These are phyloP conservation scores for Sebastes matsubarae DNA, from an alignment of 2,797 vertebrate genomes.

Conservation along the genomic window DNA sequence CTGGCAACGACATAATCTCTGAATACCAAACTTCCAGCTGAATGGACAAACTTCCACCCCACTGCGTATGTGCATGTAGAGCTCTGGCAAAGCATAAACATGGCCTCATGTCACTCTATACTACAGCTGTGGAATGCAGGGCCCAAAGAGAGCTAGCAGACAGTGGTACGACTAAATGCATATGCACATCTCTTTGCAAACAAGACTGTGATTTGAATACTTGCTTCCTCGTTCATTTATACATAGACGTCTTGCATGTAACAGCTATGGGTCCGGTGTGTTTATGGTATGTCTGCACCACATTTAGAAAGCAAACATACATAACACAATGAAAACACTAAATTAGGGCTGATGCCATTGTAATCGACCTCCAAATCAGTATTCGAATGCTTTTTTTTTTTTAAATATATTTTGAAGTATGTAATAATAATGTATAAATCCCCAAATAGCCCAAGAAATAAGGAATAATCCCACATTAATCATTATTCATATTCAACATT, in stretches of 20 bases:
- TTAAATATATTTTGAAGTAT: too few species aligned
- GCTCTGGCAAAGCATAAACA: slow-evolving; percentile 12
- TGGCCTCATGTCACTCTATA: slow-evolving; percentile 12
- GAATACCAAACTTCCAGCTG: slow-evolving; percentile 55
- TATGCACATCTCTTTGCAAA: not conserved
- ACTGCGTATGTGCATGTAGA: slow-evolving; percentile 10
- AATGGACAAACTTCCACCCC: slow-evolving; percentile 44
- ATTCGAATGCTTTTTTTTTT: too few species aligned
- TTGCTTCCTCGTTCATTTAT: not conserved
- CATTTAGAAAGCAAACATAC: slow-evolving; percentile 4
- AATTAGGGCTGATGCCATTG: too few species aligned
- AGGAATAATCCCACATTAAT: too few species aligned
- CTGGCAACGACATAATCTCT: slow-evolving; percentile 25
- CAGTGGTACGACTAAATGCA: not conserved
- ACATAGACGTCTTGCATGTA: not conserved
- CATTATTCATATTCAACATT: too few species aligned
- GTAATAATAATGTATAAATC: too few species aligned
- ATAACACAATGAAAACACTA: too few species aligned
- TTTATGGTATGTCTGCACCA: slow-evolving; percentile 11
- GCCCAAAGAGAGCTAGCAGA: not conserved
- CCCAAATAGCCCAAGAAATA: too few species aligned
- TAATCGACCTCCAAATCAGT: too few species aligned
- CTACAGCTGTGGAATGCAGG: slow-evolving; percentile 36
- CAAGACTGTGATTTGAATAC: not conserved
- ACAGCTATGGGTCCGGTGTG: not conserved